These are phyloP conservation scores for Fragum whitleyi DNA, from an alignment of 2,888 invertebrate genomes.

Conservation along the genomic window DNA sequence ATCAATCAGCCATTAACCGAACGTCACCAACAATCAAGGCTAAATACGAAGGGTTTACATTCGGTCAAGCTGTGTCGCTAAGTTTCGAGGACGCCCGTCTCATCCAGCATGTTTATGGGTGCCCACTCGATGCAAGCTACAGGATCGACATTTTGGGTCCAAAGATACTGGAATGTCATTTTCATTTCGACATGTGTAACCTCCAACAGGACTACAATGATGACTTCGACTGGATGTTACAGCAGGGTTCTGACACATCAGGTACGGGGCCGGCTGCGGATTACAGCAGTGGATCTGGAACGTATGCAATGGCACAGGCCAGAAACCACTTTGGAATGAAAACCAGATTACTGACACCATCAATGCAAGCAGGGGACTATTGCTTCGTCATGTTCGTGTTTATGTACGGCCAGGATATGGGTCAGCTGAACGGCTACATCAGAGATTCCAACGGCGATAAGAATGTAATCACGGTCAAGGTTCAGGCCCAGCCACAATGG, in stretches of 20 bases:
- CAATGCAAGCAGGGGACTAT: conserved; percentile 56
- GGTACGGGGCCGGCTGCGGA: conserved; percentile 62
- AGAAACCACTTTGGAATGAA: conserved; percentile 53
- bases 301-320: conserved; percentile 58
- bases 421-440: conserved; percentile 39
- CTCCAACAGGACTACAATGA: conserved; percentile 56
- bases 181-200: conserved; percentile 61
- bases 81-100: conserved; percentile 61
- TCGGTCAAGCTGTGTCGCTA: conserved; percentile 61
- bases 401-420: conserved; percentile 55
- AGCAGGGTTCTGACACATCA: conserved; percentile 46
- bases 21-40: conserved; percentile 61
- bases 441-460: conserved; percentile 26
- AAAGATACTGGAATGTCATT: conserved; percentile 50
- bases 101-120: conserved; percentile 62
- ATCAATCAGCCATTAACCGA: conserved; percentile 56
- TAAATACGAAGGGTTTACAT: conserved; percentile 55
- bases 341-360: conserved; percentile 55
- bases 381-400: conserved; percentile 62
- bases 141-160: conserved; percentile 37
- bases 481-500: conserved; percentile 30
- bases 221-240: conserved; percentile 62
- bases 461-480: conserved; percentile 16
- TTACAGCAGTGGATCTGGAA: conserved; percentile 62
- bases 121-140: conserved; percentile 54